Base-by-base conservation (phyloP, 2,797 vertebrate genomes). In the Coregonus sp. region DNA sequence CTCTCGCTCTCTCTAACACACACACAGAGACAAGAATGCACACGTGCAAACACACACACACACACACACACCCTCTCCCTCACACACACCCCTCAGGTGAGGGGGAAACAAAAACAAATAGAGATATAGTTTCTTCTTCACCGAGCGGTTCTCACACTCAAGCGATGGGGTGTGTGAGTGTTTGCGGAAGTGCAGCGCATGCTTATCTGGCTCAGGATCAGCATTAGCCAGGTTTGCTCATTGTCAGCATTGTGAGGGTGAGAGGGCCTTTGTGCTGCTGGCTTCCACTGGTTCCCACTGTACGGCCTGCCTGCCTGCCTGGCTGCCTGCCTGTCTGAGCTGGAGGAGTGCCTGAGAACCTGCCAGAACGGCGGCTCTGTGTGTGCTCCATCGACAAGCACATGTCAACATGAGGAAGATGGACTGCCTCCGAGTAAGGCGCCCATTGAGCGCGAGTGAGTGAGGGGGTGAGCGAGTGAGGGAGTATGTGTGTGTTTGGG, bases 391-490 rank as follows among this genome's bases (percentile, higher is more conserved):
- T 89, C 80, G 86, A 87, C 91, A 90, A 88, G 86, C 83, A 75
- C 54, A 56, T 82, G 89, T 92, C 90, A 88, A 80, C 83, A 77
- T 87, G 81, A 85, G 84, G 78, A 89, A 89, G 90, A 92, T 91
- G 89, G 89, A 93, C 82, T 82, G 83, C 91, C 87, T 86, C 83
- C 76, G 83, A 90, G 87, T 84, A 75, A 25, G 80, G 80, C 85
- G 83, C 81, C 80, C 9, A 5, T 84, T 85, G 75, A 82, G 82
- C 82, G 83, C 74, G 82, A 74, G 80, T 80, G 81, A 84, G 75
- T 79, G 72, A 84, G 87, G 84, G 84, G 89, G 86, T 82, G 77
- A 79, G 82, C 82, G 89, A 90, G 82, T 86, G 89, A 91, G 82
- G 77, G 84, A 47, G 66, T 75, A 66, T 56, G 66, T 40, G 78